Percentiles rank a stretch among this genome's conserved stretches.
Evolutionary conservation across 2,113 vertebrate genomes (phyloP).

Genomic region (Pitta sordida): DNA sequence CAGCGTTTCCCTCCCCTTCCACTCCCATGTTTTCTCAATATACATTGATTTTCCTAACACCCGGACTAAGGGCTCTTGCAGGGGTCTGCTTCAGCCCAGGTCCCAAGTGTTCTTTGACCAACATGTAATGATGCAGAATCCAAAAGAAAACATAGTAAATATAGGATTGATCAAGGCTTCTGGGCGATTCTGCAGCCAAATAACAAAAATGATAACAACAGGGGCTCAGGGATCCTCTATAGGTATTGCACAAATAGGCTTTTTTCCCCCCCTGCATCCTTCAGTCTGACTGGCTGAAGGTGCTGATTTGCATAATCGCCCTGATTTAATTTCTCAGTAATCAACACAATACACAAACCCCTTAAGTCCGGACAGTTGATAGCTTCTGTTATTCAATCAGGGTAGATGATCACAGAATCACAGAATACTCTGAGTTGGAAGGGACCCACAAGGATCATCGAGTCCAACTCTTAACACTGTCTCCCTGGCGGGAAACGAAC

Average conservation of each 20-base stretch:
- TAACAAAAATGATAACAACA: neutral
- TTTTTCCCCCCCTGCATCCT: neutral
- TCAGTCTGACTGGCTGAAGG: neutral
- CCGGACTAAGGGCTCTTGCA: neutral
- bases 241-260: neutral
- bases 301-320: neutral
- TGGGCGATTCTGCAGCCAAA: neutral
- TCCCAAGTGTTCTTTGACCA: neutral
- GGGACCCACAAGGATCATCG: no score
- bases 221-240: neutral
- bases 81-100: neutral
- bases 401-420: no score
- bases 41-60: neutral
- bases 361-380: neutral
- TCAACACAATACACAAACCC: neutral
- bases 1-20: neutral
- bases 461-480: no score
- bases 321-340: conserved; percentile 8
- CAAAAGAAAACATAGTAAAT: neutral
- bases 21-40: neutral
- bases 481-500: no score
- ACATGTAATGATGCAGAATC: neutral
- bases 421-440: no score
- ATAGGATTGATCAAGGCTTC: neutral
- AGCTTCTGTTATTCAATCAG: conserved; percentile 1